phyloP scores from a whole-genome alignment of 2,113 vertebrate genomes.

The Beaufortia kweichowensis region DNA sequence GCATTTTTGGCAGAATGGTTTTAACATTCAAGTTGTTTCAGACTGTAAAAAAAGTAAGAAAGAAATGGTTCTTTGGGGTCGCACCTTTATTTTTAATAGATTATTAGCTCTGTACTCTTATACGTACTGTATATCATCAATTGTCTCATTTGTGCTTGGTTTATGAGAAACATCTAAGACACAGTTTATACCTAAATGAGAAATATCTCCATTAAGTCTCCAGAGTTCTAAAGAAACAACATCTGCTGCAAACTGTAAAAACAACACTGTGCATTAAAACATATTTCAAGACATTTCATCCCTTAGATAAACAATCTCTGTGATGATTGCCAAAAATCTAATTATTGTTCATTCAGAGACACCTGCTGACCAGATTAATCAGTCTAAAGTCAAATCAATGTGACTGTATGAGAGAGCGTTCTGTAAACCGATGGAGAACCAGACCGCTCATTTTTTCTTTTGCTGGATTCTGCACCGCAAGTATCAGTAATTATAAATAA shows the following conservation, averaged over 20 bases:
- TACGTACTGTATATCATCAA: no score
- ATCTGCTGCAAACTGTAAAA: background rate
- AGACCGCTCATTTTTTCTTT: background rate
- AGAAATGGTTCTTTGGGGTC: no score
- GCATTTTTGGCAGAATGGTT: no score
- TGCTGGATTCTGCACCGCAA: conserved; percentile 7
- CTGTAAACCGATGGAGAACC: background rate
- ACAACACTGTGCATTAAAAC: no score
- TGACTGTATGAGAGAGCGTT: background rate
- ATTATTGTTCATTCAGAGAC: background rate
- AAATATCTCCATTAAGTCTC: background rate
- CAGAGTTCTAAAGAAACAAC: background rate
- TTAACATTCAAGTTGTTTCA: no score
- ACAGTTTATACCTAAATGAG: background rate
- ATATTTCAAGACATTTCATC: background rate
- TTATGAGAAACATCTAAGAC: background rate
- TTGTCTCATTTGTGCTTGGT: no score
- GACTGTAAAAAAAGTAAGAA: no score
- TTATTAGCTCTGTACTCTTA: no score
- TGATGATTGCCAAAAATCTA: background rate
- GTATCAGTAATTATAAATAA: conserved; percentile 29
- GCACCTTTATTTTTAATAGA: no score
- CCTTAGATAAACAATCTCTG: background rate
- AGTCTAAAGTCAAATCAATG: conserved; percentile 4
- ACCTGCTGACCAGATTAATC: background rate